Evolutionary conservation across 2,888 invertebrate genomes (phyloP), one percentile per base, ranked within the genome.

Genomic region (Drosophila neotestacea): DNA sequence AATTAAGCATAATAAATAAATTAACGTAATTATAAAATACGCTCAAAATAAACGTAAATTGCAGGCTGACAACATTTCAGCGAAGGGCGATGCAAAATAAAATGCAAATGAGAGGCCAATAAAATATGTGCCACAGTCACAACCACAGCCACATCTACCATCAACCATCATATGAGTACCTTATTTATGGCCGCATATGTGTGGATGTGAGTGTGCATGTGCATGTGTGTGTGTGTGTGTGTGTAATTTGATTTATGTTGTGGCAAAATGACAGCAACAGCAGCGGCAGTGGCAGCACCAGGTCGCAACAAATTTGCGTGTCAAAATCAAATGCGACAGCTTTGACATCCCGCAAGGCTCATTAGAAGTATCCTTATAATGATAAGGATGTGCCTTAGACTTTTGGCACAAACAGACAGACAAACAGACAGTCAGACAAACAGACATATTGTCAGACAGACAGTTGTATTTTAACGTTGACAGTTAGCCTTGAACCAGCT

Each of bases 271-370:
- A 71, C 72, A 73, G 74, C 66, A 73, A 51, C 47, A 60, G 60
- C 64, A 64, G 42, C 30, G 28, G 42, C 68, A 67, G 65, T 56
- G 73, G 56, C 77, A 72, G 71, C 68, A 65, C 59, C 61, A 51
- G 52, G 46, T 38, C 55, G 59, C 74, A 48, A 58, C 73, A 72
- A 71, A 85, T 82, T 83, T 85, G 72, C 73, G 73, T 85, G 73
- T 85, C 79, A 70, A 79, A 79, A 83, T 81, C 85, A 83, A 85
- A 72, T 77, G 85, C 67, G 82, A 83, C 85, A 79, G 81, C 64
- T 72, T 72, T 80, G 80, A 84, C 80, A 82, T 66, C 51, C 73
- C 81, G 72, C 78, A 66, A 69, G 73, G 70, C 85, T 83, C 82
- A 83, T 83, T 85, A 85, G 78, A 63, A 66, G 55, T 75, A 81